phyloP scores from a whole-genome alignment of 2,888 invertebrate genomes.

The Coelopa pilipes region DNA sequence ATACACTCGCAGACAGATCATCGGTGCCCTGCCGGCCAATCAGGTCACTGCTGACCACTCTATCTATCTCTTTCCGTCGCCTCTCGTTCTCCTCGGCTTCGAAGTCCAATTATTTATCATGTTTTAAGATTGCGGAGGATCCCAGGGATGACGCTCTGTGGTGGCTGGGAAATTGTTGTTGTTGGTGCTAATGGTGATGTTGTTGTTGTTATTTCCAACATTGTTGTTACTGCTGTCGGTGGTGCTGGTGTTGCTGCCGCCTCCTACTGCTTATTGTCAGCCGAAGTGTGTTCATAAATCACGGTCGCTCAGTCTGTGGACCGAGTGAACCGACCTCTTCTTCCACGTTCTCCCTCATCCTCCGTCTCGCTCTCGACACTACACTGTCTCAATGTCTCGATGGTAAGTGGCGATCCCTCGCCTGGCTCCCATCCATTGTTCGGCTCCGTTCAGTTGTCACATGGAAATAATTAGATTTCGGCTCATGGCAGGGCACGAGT shows the following conservation, averaged over 20 bases:
- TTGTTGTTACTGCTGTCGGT: too few species aligned
- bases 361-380: neutral
- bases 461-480: conserved; percentile 33
- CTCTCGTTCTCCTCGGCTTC: conserved; percentile 3
- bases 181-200: neutral
- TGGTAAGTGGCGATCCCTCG: conserved; percentile 3
- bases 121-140: conserved; percentile 26
- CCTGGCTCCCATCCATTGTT: neutral
- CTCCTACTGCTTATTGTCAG: conserved; percentile 25
- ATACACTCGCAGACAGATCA: neutral
- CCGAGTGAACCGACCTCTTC: neutral
- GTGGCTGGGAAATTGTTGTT: too few species aligned
- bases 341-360: too few species aligned
- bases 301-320: neutral
- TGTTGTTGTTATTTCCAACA: too few species aligned
- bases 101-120: conserved; percentile 34
- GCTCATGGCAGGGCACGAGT: conserved; percentile 17
- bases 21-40: neutral
- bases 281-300: conserved; percentile 36
- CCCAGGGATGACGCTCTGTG: too few species aligned
- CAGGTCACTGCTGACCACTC: neutral
- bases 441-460: conserved; percentile 14
- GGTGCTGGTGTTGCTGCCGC: too few species aligned
- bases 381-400: too few species aligned
- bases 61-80: neutral